These are phyloP conservation scores for Pteromalus puparum DNA, from an alignment of 1,140 invertebrate genomes.

Conservation along the genomic window DNA sequence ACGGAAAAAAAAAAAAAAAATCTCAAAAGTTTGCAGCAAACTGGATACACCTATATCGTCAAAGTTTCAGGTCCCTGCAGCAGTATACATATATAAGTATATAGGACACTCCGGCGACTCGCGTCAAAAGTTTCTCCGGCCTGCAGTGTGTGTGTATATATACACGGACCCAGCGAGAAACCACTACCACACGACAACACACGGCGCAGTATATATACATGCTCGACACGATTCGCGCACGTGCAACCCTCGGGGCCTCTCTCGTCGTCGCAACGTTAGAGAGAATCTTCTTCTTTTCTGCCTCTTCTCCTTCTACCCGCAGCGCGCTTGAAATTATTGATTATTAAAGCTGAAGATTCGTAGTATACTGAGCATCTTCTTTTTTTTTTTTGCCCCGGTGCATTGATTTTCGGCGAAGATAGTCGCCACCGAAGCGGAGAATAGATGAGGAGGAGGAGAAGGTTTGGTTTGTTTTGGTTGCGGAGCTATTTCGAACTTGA, in stretches of 20 bases:
- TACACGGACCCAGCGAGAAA: not conserved
- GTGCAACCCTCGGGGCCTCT: conserved; percentile 63
- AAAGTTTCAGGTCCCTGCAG: too few relatives aligned
- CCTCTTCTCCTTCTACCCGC: not conserved
- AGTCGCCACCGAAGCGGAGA: not conserved
- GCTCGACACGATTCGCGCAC: conserved; percentile 56
- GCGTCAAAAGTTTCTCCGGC: conserved; percentile 10
- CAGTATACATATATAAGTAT: too few relatives aligned
- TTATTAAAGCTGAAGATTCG: conserved; percentile 65
- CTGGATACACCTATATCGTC: too few relatives aligned
- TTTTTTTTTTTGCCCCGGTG: not conserved
- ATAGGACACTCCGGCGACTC: not conserved
- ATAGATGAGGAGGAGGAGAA: not conserved
- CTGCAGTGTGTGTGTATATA: not conserved
- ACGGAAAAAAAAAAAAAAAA: too few relatives aligned
- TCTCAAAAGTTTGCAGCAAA: too few relatives aligned
- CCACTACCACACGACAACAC: not conserved
- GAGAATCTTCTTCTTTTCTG: not conserved
- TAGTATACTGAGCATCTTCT: not conserved
- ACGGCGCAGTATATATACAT: not conserved
- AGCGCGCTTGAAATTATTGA: conserved; percentile 67
- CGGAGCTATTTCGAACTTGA: too few relatives aligned
- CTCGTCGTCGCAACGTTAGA: not conserved
- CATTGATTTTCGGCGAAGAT: not conserved
- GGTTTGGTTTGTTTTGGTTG: not conserved